Percentiles rank a stretch among this genome's conserved stretches.
phyloP scores from a whole-genome alignment of 2,888 invertebrate genomes.

The Halictus quadricinctus region DNA sequence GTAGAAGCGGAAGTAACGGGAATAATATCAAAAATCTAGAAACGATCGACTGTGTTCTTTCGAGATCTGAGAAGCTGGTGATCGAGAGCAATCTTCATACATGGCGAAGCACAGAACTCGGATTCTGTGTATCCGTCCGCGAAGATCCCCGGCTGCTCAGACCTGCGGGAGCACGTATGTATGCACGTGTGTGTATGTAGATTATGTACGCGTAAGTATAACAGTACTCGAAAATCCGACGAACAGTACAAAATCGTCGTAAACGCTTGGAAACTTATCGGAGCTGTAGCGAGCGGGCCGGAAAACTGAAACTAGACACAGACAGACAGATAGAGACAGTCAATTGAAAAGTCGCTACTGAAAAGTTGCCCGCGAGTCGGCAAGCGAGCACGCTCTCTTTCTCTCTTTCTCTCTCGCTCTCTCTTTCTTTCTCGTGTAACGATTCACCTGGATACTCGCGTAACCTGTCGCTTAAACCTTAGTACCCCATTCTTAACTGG shows the following conservation, averaged over 20 bases:
- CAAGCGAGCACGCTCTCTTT: conserved; percentile 45
- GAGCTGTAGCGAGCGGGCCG: conserved; percentile 36
- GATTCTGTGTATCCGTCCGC: too few species aligned
- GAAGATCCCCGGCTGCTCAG: not conserved
- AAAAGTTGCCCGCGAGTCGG: conserved; percentile 18
- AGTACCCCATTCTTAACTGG: conserved; percentile 61
- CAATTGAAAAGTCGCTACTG: conserved; percentile 46
- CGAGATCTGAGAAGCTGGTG: not conserved
- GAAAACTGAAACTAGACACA: conserved; percentile 23
- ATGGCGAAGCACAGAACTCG: too few species aligned
- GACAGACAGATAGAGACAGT: conserved; percentile 21
- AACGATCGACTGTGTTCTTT: not conserved
- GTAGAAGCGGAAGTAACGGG: not conserved
- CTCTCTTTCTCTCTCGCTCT: not conserved
- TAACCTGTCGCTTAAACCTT: conserved; percentile 48
- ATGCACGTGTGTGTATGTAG: not conserved
- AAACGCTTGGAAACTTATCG: conserved; percentile 21
- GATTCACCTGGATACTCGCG: conserved; percentile 7
- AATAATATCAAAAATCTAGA: conserved; percentile 7
- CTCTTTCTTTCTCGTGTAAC: not conserved
- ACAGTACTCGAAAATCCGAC: conserved; percentile 58
- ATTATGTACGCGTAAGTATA: conserved; percentile 39
- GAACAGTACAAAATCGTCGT: conserved; percentile 3
- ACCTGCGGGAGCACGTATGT: not conserved
- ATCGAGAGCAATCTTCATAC: not conserved